phyloP scores from a whole-genome alignment of 2,888 invertebrate species.

The Caenorhabditis angaria region DNA sequence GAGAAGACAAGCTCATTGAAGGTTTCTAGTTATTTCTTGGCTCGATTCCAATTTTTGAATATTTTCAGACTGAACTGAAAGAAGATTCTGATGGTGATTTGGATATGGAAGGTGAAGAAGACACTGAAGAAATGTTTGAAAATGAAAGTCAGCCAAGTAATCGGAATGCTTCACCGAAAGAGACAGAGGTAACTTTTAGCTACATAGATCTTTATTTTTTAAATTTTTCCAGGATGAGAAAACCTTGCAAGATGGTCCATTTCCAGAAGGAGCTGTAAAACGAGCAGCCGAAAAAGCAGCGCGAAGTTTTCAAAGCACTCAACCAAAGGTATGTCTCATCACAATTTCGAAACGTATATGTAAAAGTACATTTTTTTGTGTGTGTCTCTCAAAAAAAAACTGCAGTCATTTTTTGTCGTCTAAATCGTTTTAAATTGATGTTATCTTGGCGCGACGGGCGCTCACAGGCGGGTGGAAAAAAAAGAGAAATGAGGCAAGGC shows the following conservation, averaged over 20 bases:
- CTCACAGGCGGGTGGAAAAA: conserved; percentile 6
- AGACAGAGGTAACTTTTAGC: conserved; percentile 34
- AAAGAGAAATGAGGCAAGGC: too few species aligned
- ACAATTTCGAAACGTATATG: background rate
- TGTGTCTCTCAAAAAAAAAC: conserved; percentile 25
- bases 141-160: conserved; percentile 44
- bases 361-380: conserved; percentile 7
- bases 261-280: conserved; percentile 70
- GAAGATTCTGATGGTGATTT: conserved; percentile 60
- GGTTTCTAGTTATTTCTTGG: too few species aligned
- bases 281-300: conserved; percentile 71
- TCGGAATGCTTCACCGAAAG: conserved; percentile 39
- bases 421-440: conserved; percentile 24
- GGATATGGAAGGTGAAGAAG: conserved; percentile 56
- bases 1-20: conserved; percentile 47
- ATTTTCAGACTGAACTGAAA: conserved; percentile 47
- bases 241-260: conserved; percentile 49
- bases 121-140: conserved; percentile 49
- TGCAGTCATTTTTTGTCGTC: conserved; percentile 13
- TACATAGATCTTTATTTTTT: background rate
- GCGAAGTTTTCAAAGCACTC: conserved; percentile 68
- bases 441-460: conserved; percentile 4
- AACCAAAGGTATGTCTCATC: conserved; percentile 66
- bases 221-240: conserved; percentile 45
- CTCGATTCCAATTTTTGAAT: background rate